Percentiles rank a stretch among this genome's conserved stretches.
Evolutionary conservation across 2,113 vertebrate genomes (phyloP).

Genomic region (Eolophus roseicapilla): DNA sequence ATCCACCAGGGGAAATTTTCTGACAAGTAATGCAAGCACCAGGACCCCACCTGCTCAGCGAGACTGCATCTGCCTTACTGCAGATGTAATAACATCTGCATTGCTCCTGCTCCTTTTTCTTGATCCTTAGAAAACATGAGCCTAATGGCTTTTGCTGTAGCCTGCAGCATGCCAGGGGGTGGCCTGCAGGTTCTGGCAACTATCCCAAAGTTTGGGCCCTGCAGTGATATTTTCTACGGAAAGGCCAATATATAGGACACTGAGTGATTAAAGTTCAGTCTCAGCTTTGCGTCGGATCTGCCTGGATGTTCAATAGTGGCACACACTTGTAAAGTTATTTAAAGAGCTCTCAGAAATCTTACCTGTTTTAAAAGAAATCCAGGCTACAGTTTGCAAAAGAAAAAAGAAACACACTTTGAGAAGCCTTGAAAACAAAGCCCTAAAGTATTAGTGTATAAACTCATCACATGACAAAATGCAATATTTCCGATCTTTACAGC

Average conservation of each 20-base stretch:
- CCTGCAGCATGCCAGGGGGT: background rate
- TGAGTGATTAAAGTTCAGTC: background rate
- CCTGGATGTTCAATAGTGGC: background rate
- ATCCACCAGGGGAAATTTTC: background rate
- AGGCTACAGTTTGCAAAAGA: constrained; percentile 53
- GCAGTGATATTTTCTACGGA: background rate
- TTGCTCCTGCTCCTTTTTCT: background rate
- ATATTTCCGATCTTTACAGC: constrained; percentile 1
- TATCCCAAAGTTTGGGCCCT: background rate
- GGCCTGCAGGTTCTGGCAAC: background rate
- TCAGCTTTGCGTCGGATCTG: background rate
- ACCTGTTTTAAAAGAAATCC: constrained; percentile 62
- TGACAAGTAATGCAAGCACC: background rate
- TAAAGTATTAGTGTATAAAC: constrained; percentile 24
- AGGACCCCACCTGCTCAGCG: background rate
- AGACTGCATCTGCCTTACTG: background rate
- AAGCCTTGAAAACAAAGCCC: constrained; percentile 50
- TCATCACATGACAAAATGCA: constrained; percentile 1
- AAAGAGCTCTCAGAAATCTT: constrained; percentile 47
- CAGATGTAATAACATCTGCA: constrained; percentile 42
- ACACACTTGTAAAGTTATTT: background rate
- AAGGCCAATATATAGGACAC: background rate
- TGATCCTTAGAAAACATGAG: background rate
- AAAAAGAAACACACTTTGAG: constrained; percentile 45
- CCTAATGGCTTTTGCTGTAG: background rate